Evolutionary conservation across 1,140 invertebrate species (phyloP), one percentile per base, ranked within the genome.

Genomic region (Ruditapes philippinarum): DNA sequence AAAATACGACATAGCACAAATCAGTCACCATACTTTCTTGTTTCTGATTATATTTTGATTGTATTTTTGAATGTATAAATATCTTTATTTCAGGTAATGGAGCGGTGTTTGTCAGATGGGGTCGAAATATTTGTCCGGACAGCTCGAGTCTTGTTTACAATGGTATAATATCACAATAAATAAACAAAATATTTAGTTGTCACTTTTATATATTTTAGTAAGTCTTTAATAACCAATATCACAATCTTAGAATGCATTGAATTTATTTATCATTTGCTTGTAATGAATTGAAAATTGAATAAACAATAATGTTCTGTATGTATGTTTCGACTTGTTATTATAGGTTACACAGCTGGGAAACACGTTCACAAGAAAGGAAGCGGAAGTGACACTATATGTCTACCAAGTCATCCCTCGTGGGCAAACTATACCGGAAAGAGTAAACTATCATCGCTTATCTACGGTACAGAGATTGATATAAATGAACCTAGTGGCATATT

Each of bases 381-480:
- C 36, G 74, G 74, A 17, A 51, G 7, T 28, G 74, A 79, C 28
- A 79, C 45, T 4, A 19, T 79, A 33, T 79, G 74, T 54, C 28
- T 79, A 19, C 36, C 45, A 31, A 51, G n/a, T 31, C n/a, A 51
- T 51, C 74, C 74, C 0, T 42, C 45, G 3, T 79, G 74, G 74
- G 14, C 36, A 7, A 49, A 54, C 17, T 79, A 79, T 33, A 14
- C 36, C 28, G 40, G 36, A 42, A 36, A 54, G 1, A 40, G 68
- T 54, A 25, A 1, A 5, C n/a, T 3, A 9, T 4, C 9, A 31
- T 28, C 22, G 0, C 9, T 5, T 33, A 68, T 84, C 22, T 73
- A 73, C n/a, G 82, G 82, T 22, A 36, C 82, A 1, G 82, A 84
- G 45, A 51, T 73, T 33, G 54, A 82, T n/a, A 57, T 57, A 12